Evolutionary conservation across 2,113 vertebrate genomes (phyloP).

Genomic region (Triplophysa siluroides): DNA sequence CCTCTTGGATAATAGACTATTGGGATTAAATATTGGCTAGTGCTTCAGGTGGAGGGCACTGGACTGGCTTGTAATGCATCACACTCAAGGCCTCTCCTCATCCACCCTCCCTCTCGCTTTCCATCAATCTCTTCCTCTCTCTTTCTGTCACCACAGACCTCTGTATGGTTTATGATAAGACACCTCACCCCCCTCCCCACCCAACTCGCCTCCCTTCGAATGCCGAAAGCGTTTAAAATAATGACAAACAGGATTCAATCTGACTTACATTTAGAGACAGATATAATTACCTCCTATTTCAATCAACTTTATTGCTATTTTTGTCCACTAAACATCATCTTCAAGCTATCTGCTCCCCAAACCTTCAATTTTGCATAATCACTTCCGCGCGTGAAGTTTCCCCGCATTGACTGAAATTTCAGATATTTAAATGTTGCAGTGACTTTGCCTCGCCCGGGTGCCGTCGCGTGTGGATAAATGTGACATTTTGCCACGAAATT

Average conservation of each 20-base stretch:
- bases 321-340: constrained; percentile 68
- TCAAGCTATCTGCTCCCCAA: constrained; percentile 64
- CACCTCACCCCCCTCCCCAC: neutral
- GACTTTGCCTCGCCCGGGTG: constrained; percentile 58
- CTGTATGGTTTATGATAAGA: constrained; percentile 40
- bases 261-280: constrained; percentile 64
- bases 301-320: constrained; percentile 72
- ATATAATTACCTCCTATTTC: constrained; percentile 69
- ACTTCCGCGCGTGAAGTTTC: constrained; percentile 67
- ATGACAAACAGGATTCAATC: constrained; percentile 40
- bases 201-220: constrained; percentile 21
- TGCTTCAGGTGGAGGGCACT: constrained; percentile 57
- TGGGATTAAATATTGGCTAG: constrained; percentile 60
- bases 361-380: constrained; percentile 76
- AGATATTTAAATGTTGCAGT: constrained; percentile 67
- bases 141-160: constrained; percentile 19
- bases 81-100: constrained; percentile 50
- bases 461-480: constrained; percentile 66
- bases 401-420: constrained; percentile 68
- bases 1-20: constrained; percentile 58
- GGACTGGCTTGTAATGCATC: constrained; percentile 59
- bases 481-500: constrained; percentile 77
- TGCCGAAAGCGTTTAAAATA: constrained; percentile 33
- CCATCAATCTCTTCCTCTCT: constrained; percentile 21
- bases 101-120: constrained; percentile 38